Conservation (phyloP, 2,888 invertebrate species). For the Carabus problematicus region DNA sequence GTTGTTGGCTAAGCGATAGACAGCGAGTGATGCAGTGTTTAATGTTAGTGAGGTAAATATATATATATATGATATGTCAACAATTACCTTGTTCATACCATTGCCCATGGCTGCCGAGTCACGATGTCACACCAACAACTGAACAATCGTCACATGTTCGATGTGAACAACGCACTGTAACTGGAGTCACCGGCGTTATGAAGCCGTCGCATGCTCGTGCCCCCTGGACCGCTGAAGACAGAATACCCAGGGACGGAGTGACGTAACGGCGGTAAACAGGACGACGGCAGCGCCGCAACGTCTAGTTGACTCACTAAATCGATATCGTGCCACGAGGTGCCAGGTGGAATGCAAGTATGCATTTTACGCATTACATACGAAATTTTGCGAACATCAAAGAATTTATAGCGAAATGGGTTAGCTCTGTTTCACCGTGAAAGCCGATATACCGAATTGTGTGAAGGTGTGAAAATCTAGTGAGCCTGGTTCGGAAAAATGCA, state of each 20-base stretch:
- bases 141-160: constrained; percentile 1
- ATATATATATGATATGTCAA: neutral
- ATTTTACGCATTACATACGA: too few species aligned
- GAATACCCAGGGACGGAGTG: neutral
- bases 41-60: neutral
- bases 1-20: neutral
- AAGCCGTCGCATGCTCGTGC: constrained; percentile 16
- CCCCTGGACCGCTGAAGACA: constrained; percentile 12
- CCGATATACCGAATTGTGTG: too few species aligned
- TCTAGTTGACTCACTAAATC: constrained; percentile 38
- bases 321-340: constrained; percentile 16
- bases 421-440: too few species aligned
- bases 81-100: constrained; percentile 35
- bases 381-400: too few species aligned
- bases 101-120: constrained; percentile 27
- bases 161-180: constrained; percentile 3
- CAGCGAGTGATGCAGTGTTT: neutral
- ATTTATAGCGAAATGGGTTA: too few species aligned
- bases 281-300: constrained; percentile 33
- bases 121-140: constrained; percentile 5
- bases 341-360: neutral
- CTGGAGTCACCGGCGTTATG: neutral
- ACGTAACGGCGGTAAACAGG: neutral
- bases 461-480: too few species aligned
- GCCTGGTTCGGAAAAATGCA: too few species aligned